Percentiles rank a stretch among this genome's conserved stretches.
phyloP scores from a whole-genome alignment of 2,113 vertebrate genomes.

The Oryzias melastigma region DNA sequence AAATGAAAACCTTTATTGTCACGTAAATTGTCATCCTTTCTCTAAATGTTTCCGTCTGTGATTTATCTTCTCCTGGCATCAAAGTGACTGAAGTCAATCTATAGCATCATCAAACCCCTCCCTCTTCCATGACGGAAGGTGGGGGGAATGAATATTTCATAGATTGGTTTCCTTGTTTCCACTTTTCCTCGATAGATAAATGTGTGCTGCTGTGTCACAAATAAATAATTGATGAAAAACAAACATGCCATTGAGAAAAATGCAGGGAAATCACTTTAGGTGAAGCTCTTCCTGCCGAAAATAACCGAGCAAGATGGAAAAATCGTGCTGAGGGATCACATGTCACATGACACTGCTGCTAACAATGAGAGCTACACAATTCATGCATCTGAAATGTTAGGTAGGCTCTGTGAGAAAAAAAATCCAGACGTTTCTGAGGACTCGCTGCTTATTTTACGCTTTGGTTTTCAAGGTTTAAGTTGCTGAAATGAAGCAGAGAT shows the following conservation, averaged over 20 bases:
- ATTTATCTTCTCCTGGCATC: slow-evolving; percentile 58
- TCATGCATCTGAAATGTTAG: too few relatives aligned
- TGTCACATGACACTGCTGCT: too few relatives aligned
- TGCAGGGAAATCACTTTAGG: background rate
- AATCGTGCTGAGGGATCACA: too few relatives aligned
- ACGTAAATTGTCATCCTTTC: slow-evolving; percentile 60
- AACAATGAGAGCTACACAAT: too few relatives aligned
- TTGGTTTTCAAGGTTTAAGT: too few relatives aligned
- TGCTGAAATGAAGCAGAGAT: too few relatives aligned
- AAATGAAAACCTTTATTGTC: slow-evolving; percentile 7
- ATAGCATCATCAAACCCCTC: slow-evolving; percentile 28
- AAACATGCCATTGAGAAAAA: slow-evolving; percentile 56
- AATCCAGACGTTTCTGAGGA: too few relatives aligned
- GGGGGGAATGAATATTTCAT: slow-evolving; percentile 69
- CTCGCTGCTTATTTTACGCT: too few relatives aligned
- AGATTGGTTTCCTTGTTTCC: slow-evolving; percentile 55
- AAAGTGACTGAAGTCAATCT: slow-evolving; percentile 46
- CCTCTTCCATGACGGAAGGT: slow-evolving; percentile 47
- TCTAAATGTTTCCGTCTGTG: slow-evolving; percentile 21
- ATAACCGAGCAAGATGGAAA: too few relatives aligned
- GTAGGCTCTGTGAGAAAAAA: too few relatives aligned
- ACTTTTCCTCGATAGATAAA: slow-evolving; percentile 39
- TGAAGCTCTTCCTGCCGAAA: too few relatives aligned
- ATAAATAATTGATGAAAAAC: slow-evolving; percentile 71
- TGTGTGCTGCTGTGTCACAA: slow-evolving; percentile 47